These are phyloP conservation scores for Meteorus sp. DNA, from an alignment of 1,140 invertebrate genomes.

Conservation along the genomic window DNA sequence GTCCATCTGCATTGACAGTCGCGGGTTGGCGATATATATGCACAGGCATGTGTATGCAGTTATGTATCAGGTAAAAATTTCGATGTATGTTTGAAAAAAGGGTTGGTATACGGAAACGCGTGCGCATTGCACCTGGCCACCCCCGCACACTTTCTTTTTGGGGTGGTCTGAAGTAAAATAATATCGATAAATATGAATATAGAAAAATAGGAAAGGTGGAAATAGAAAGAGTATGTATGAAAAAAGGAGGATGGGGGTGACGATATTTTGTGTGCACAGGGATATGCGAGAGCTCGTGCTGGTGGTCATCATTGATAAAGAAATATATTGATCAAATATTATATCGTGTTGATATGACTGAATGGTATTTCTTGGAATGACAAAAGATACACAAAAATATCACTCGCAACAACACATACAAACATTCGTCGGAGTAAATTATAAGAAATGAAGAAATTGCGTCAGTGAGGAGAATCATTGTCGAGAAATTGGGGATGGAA, in stretches of 20 bases:
- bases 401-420: neutral
- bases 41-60: neutral
- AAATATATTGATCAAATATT: neutral
- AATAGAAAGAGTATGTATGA: slow-evolving; percentile 23
- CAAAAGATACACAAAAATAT: neutral
- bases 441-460: no score
- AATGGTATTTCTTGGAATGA: neutral
- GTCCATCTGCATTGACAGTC: slow-evolving; percentile 14
- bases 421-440: neutral
- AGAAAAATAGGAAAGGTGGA: slow-evolving; percentile 32
- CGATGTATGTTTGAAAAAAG: slow-evolving; percentile 34
- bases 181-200: slow-evolving; percentile 16
- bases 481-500: no score
- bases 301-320: slow-evolving; percentile 22
- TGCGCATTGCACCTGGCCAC: slow-evolving; percentile 39
- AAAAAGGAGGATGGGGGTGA: neutral
- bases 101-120: slow-evolving; percentile 28
- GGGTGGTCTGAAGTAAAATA: neutral
- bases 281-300: slow-evolving; percentile 20
- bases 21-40: neutral
- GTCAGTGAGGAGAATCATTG: no score
- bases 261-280: slow-evolving; percentile 21
- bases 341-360: neutral
- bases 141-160: slow-evolving; percentile 31
- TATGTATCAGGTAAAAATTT: slow-evolving; percentile 16